Percentiles rank a stretch among this genome's conserved stretches.
These are phyloP conservation scores for Microchirus variegatus DNA, from an alignment of 2,797 vertebrate species.

Conservation along the genomic window DNA sequence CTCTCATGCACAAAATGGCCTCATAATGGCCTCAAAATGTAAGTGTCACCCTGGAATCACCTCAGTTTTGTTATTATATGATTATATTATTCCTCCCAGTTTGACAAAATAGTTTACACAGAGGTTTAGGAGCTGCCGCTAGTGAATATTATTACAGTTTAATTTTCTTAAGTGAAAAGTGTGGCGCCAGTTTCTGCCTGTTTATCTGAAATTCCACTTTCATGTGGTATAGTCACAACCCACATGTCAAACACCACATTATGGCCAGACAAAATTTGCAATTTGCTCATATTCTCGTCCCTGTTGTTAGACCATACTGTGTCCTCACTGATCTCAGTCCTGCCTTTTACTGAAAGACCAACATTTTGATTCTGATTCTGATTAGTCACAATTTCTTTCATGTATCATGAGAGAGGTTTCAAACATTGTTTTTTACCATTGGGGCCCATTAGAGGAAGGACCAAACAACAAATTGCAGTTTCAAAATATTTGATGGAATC, in stretches of 20 bases:
- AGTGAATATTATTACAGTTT: slow-evolving; percentile 8
- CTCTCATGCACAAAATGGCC: slow-evolving; percentile 44
- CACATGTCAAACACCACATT: slow-evolving; percentile 52
- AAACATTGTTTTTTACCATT: no score
- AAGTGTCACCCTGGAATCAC: no score
- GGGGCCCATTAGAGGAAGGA: no score
- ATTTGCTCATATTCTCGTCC: slow-evolving; percentile 38
- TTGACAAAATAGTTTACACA: slow-evolving; percentile 21
- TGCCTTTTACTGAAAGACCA: slow-evolving; percentile 9
- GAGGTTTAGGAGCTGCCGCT: slow-evolving; percentile 25
- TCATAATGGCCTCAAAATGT: no score
- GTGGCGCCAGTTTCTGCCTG: slow-evolving; percentile 20
- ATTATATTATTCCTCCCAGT: neutral
- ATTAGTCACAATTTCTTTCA: neutral
- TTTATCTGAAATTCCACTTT: slow-evolving; percentile 47
- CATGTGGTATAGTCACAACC: slow-evolving; percentile 32
- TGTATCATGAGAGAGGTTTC: no score
- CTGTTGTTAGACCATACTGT: slow-evolving; percentile 10
- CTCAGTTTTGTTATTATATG: slow-evolving; percentile 38
- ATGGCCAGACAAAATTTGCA: slow-evolving; percentile 40
- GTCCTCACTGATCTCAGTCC: slow-evolving; percentile 3
- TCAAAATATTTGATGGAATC: no score
- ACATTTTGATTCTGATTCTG: neutral
- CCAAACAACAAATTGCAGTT: no score
- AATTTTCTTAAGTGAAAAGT: slow-evolving; percentile 34